A percentile compares a stretch with the other conserved stretches of the same genome.
phyloP scores from a whole-genome alignment of 2,888 invertebrate genomes.

The Lepidonotus clava region DNA sequence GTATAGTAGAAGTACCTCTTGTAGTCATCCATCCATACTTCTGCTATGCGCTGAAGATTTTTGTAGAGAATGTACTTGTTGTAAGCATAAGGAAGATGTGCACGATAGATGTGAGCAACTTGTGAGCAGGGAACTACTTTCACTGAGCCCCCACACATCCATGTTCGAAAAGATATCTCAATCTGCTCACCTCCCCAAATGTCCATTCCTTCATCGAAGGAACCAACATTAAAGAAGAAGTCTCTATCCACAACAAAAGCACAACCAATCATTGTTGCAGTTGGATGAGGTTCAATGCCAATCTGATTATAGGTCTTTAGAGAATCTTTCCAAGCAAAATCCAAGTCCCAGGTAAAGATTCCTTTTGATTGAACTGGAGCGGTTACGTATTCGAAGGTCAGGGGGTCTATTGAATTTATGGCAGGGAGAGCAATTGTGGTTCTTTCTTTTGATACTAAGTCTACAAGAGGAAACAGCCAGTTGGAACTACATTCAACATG shows the following conservation, averaged over 20 bases:
- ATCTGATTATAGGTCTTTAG: not conserved
- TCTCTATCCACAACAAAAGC: constrained; percentile 62
- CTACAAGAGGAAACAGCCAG: constrained; percentile 49
- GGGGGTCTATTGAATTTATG: constrained; percentile 36
- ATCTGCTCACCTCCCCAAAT: constrained; percentile 65
- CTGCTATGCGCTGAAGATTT: constrained; percentile 95
- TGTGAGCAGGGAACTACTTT: constrained; percentile 63
- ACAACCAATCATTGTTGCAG: constrained; percentile 63
- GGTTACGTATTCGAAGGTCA: constrained; percentile 1
- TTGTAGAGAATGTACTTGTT: constrained; percentile 92
- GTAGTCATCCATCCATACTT: constrained; percentile 84
- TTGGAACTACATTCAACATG: constrained; percentile 45
- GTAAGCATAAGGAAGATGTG: constrained; percentile 95
- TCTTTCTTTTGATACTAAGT: constrained; percentile 11
- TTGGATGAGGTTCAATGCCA: constrained; percentile 32
- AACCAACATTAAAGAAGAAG: constrained; percentile 60
- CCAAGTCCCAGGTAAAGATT: constrained; percentile 47
- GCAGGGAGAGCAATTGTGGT: constrained; percentile 44
- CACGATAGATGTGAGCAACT: constrained; percentile 92
- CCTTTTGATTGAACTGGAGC: not conserved
- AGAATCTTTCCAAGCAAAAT: constrained; percentile 49
- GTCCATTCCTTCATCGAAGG: constrained; percentile 63
- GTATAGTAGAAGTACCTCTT: constrained; percentile 96
- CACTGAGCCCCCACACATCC: constrained; percentile 63
- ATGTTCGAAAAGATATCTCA: constrained; percentile 65